Percentiles rank a stretch among this genome's conserved stretches.
Conservation (phyloP, 1,140 invertebrate genomes). For the Triops longicaudatus region DNA sequence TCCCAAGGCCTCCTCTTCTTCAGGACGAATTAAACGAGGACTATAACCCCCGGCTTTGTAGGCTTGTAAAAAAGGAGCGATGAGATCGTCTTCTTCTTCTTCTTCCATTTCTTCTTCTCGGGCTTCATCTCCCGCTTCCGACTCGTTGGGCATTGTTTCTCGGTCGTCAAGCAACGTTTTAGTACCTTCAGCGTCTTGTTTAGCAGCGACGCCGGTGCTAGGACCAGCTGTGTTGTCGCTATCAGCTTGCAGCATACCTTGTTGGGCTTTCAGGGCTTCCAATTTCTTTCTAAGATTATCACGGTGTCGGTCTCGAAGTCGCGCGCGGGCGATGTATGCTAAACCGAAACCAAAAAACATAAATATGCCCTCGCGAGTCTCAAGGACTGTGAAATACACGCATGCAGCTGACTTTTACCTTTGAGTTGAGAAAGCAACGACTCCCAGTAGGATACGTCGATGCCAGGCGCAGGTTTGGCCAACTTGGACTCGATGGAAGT, state of each 20-base stretch:
- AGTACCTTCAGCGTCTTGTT: background rate
- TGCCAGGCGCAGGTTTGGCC: conserved; percentile 67
- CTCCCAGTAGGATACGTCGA: conserved; percentile 97
- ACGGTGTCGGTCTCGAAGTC: conserved; percentile 85
- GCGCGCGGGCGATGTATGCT: conserved; percentile 88
- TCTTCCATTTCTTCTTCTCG: conserved; percentile 35
- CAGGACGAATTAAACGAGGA: conserved; percentile 55
- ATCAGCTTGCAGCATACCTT: conserved; percentile 48
- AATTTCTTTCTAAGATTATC: conserved; percentile 83
- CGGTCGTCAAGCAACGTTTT: conserved; percentile 29
- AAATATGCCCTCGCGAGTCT: background rate
- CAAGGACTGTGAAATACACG: background rate
- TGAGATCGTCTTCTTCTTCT: conserved; percentile 32
- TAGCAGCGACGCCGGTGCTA: background rate
- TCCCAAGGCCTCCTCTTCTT: conserved; percentile 58
- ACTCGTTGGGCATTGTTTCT: conserved; percentile 27
- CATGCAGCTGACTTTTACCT: conserved; percentile 42
- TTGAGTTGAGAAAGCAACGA: conserved; percentile 83
- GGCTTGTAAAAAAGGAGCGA: conserved; percentile 43
- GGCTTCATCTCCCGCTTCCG: conserved; percentile 22
- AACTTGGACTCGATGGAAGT: conserved; percentile 84
- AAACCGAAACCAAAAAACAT: conserved; percentile 29
- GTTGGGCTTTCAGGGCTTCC: conserved; percentile 78
- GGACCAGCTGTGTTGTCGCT: conserved; percentile 17
- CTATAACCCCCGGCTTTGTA: conserved; percentile 77